Percentiles rank a stretch among this genome's conserved stretches.
Conservation (phyloP, 1,140 invertebrate genomes). For the Ceratina japonica region DNA sequence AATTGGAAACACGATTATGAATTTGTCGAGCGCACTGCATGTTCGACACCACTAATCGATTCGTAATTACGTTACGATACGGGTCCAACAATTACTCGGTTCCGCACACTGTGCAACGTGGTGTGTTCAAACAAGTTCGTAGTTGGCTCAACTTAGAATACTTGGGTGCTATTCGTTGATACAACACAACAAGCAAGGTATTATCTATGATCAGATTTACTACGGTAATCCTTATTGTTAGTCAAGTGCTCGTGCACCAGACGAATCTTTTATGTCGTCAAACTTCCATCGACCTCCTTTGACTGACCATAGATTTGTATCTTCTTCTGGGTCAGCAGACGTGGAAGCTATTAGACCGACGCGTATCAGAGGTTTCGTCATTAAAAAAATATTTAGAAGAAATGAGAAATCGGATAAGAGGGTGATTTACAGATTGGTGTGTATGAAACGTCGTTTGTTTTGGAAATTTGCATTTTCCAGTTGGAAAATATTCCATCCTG, state of each 20-base stretch:
- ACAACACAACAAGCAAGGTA: not conserved
- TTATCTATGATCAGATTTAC: not conserved
- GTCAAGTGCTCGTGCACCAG: slow-evolving; percentile 6
- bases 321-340: not conserved
- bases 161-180: slow-evolving; percentile 4
- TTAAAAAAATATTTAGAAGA: not conserved
- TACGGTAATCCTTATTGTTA: slow-evolving; percentile 6
- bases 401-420: too few species aligned
- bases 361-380: not conserved
- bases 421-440: too few species aligned
- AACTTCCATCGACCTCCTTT: not conserved
- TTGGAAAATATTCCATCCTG: too few species aligned
- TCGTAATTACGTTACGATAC: not conserved
- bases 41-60: not conserved
- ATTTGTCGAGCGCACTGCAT: not conserved
- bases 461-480: too few species aligned
- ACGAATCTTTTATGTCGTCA: slow-evolving; percentile 6
- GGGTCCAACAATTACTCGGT: not conserved
- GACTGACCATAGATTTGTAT: not conserved
- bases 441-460: too few species aligned
- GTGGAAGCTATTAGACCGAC: too few species aligned
- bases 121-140: not conserved
- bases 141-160: slow-evolving; percentile 4
- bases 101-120: not conserved
- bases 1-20: not conserved